These are phyloP conservation scores for Cataglyphis rosenhaueri DNA, from an alignment of 2,888 invertebrate genomes.

Conservation along the genomic window DNA sequence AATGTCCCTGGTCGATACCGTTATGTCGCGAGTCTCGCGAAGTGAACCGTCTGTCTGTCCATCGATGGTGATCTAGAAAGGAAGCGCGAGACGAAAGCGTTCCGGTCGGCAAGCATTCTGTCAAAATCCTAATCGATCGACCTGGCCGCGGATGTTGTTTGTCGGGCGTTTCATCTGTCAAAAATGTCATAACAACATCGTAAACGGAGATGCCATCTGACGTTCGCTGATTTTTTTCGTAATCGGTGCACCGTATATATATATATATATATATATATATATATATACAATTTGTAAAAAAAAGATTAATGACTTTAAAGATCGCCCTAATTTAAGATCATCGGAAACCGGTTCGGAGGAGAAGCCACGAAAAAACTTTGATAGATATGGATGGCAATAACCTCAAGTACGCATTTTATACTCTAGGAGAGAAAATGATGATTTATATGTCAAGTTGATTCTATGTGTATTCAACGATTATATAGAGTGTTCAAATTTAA, in stretches of 20 bases:
- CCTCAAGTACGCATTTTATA: constrained; percentile 1
- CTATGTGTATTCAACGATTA: neutral
- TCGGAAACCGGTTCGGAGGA: constrained; percentile 27
- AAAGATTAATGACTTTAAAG: constrained; percentile 20
- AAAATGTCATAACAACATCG: neutral
- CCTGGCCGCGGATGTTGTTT: neutral
- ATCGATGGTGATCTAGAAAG: constrained; percentile 50
- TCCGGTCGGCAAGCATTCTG: constrained; percentile 21
- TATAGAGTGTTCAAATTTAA: neutral
- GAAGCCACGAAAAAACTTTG: constrained; percentile 16
- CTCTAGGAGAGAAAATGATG: neutral
- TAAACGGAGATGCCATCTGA: neutral
- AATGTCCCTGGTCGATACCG: constrained; percentile 74
- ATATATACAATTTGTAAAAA: neutral
- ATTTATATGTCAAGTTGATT: constrained; percentile 18
- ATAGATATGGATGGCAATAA: neutral
- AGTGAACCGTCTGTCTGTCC: constrained; percentile 10
- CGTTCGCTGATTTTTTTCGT: neutral
- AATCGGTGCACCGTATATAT: neutral
- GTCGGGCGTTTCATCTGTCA: too few relatives aligned
- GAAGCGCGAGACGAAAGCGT: constrained; percentile 64
- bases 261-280: too few relatives aligned
- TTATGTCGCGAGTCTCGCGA: constrained; percentile 64
- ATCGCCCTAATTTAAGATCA: constrained; percentile 7
- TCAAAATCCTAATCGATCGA: constrained; percentile 42